These are phyloP conservation scores for Aleiodes leptofemur DNA, from an alignment of 2,888 invertebrate genomes.

Conservation along the genomic window DNA sequence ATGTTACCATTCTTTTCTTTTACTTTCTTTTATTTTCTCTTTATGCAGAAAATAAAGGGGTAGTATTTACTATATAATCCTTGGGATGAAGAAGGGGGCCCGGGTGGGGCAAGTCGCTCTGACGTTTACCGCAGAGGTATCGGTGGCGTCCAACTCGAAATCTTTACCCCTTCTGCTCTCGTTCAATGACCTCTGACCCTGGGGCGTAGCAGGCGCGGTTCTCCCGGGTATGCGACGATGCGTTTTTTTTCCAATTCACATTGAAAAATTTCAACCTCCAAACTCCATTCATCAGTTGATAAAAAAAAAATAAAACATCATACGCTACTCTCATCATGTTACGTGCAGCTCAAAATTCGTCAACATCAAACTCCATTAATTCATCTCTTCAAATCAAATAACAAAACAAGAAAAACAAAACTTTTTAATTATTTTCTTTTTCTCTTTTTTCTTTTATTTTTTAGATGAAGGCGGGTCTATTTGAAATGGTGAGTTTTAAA, in stretches of 20 bases:
- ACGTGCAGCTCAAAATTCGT: not conserved
- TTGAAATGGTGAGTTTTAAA: conserved; percentile 34
- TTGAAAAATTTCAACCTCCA: conserved; percentile 46
- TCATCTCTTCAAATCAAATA: conserved; percentile 25
- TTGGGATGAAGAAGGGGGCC: not conserved
- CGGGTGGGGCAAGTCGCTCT: conserved; percentile 34
- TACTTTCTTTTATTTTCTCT: not conserved
- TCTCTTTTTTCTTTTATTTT: conserved; percentile 34
- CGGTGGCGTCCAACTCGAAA: conserved; percentile 52
- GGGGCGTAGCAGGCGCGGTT: conserved; percentile 47
- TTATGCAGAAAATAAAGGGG: conserved; percentile 1
- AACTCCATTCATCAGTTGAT: not conserved
- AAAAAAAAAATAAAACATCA: not conserved
- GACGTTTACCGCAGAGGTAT: conserved; percentile 54
- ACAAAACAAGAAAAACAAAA: not conserved
- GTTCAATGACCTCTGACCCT: conserved; percentile 60
- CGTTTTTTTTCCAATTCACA: conserved; percentile 41
- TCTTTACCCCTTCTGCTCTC: conserved; percentile 50
- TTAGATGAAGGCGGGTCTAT: conserved; percentile 36
- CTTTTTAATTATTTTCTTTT: conserved; percentile 21
- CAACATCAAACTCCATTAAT: conserved; percentile 21
- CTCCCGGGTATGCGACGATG: conserved; percentile 48
- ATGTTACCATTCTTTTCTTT: not conserved
- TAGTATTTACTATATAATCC: conserved; percentile 5
- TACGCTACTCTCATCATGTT: not conserved